These are phyloP conservation scores for Megaceryle torquata DNA, from an alignment of 2,113 vertebrate genomes.

Conservation along the genomic window DNA sequence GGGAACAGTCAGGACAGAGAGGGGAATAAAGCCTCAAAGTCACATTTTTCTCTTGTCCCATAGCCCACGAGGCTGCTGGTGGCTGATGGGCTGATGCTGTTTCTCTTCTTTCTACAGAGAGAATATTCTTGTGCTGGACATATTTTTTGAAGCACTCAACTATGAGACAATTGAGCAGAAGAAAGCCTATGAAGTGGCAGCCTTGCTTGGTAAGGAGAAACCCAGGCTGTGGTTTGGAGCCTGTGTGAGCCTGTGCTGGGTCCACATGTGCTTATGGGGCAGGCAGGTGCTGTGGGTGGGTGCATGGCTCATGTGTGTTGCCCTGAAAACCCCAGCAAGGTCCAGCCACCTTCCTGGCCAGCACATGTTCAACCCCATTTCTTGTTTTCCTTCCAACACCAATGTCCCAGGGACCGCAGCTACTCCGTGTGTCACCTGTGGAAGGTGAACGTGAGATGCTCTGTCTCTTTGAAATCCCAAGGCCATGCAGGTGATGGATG, in stretches of 20 bases:
- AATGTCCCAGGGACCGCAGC: background rate
- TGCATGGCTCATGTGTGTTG: background rate
- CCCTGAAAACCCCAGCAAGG: background rate
- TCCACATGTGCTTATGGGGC: background rate
- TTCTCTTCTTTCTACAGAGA: slow-evolving; percentile 79
- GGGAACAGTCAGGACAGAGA: background rate
- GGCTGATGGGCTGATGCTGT: background rate
- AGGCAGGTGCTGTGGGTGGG: background rate
- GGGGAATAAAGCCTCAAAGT: background rate
- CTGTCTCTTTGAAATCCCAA: accelerated
- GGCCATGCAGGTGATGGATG: background rate
- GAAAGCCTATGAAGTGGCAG: slow-evolving; percentile 97
- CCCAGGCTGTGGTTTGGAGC: background rate
- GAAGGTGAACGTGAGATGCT: background rate
- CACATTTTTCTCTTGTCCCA: background rate
- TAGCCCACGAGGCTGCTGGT: accelerated
- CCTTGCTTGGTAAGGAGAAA: slow-evolving; percentile 86
- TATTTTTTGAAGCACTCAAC: slow-evolving; percentile 98
- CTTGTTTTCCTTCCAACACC: background rate
- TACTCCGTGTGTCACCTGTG: accelerated
- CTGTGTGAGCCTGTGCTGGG: background rate
- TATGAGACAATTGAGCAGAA: slow-evolving; percentile 99
- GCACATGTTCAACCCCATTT: background rate
- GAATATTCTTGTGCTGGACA: slow-evolving; percentile 96
- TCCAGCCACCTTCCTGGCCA: background rate